phyloP scores from a whole-genome alignment of 64 coral and sea anemone genomes.

The Platygyra sinensis region DNA sequence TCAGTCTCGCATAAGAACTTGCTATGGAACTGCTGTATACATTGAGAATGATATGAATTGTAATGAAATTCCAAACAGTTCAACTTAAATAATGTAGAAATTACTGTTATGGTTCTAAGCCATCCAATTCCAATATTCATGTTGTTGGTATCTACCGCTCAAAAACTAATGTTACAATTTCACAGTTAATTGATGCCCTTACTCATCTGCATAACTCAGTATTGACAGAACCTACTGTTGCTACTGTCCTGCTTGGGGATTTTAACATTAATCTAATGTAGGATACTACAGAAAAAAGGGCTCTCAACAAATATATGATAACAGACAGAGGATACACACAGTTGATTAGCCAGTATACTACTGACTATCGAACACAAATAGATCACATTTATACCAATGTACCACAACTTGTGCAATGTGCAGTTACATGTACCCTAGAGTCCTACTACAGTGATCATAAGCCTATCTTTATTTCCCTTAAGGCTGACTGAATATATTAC shows the following conservation, averaged over 20 bases:
- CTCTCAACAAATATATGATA: background rate
- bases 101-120: no score
- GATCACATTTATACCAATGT: background rate
- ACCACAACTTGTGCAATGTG: background rate
- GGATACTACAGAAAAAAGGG: background rate
- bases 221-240: background rate
- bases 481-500: background rate
- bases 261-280: background rate
- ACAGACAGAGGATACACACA: background rate
- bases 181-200: background rate
- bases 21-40: background rate
- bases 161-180: background rate
- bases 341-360: background rate
- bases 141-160: background rate
- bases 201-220: background rate
- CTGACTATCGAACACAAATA: background rate
- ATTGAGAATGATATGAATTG: slow-evolving; percentile 1
- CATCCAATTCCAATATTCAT: background rate
- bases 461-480: background rate
- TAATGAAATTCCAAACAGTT: background rate
- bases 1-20: background rate
- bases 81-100: background rate
- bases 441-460: slow-evolving; percentile 2
- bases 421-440: background rate
- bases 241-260: background rate